Base-by-base conservation (phyloP, 2,113 vertebrate species). In the Rhinolophus sinicus region DNA sequence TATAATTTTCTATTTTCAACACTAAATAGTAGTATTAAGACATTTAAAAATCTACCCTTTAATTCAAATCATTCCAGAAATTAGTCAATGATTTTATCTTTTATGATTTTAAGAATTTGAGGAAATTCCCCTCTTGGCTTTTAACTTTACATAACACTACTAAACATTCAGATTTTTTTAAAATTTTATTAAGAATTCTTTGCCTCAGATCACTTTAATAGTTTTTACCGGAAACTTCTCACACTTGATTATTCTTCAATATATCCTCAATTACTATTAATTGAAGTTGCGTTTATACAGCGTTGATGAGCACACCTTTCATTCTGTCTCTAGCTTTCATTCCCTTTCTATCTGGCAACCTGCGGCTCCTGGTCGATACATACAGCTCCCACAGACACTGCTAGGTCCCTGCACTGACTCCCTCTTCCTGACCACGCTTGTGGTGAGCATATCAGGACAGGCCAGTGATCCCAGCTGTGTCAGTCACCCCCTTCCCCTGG, bases 91-190 rank as follows among this genome's bases (percentile, higher is more conserved):
- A 56, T 47, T 89, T 91, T 92, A 47, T 69, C 62, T 84, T 80
- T 84, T 35, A 85, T 9, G 8, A 95, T 89, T 95, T 94, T 84
- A 87, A 90, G 64, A 72, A 93, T 78, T 75, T 84, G 58, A 85
- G 22, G 24, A 15, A 67, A 26, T 35, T 91, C 26, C 40, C 18
- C 62, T 44, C 40, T 30, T 95, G 60, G 30, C 14, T 54, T 38
- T 89, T 58, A 76, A 62, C 28, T 70, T 76, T 19, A 64, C 22
- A 84, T 28, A 44, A 54, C 6, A 82, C 56, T 44, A 64, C 18
- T 80, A n/a, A 78, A 75, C 12, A 18, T 8, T 91, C 6, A n/a
- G 12, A 72, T 52, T 62, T 73, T 38, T 58, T 38, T 12, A 26
- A 70, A 28, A 81, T 44, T 62, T 44, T 64, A 64, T 33, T 64